Percentiles rank a stretch among this genome's conserved stretches.
Evolutionary conservation across 2,888 invertebrate species (phyloP).

Genomic region (Coremacera marginata): DNA sequence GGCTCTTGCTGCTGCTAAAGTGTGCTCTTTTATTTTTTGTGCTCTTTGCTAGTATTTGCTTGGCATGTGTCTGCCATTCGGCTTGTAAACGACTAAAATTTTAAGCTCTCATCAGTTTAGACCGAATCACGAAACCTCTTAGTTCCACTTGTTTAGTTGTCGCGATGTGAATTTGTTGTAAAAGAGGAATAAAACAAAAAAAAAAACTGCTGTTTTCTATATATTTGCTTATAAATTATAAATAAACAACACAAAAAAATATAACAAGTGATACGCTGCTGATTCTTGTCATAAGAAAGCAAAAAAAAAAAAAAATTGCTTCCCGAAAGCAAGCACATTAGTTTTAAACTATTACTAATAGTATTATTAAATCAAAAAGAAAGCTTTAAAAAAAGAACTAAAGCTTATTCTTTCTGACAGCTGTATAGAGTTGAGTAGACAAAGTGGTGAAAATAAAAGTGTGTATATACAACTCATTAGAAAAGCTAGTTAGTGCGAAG

Average conservation of each 20-base stretch:
- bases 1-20: background rate
- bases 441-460: background rate
- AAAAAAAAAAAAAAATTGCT: background rate
- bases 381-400: conserved; percentile 1
- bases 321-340: background rate
- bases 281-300: background rate
- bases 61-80: background rate
- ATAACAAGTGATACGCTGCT: background rate
- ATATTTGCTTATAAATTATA: conserved; percentile 20
- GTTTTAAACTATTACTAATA: background rate
- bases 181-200: background rate
- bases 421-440: background rate
- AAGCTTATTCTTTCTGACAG: background rate
- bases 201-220: background rate
- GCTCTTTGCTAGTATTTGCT: background rate
- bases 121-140: background rate
- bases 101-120: conserved; percentile 25
- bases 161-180: conserved; percentile 9
- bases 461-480: conserved; percentile 15
- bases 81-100: conserved; percentile 10
- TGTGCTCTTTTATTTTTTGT: background rate
- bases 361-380: conserved; percentile 16
- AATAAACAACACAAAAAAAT: background rate
- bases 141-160: conserved; percentile 19
- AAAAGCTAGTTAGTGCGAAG: background rate